Evolutionary conservation across 2,797 vertebrate species (phyloP), one percentile per base, ranked within the genome.

Genomic region (Muscicapa striata): DNA sequence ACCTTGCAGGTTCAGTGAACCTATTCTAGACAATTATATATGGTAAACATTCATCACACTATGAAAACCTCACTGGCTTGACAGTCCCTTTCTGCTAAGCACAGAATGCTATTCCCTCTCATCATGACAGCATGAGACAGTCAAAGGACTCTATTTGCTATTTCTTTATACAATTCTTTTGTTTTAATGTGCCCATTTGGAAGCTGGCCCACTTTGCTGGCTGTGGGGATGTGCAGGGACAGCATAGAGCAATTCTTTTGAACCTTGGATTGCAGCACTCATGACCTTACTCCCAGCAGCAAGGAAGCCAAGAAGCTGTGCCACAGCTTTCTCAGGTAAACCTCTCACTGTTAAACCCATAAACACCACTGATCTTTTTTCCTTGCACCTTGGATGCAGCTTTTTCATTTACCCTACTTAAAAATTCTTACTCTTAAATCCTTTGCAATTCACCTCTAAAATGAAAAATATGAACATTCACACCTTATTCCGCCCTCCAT

Each of bases 391-490:
- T 45, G 16, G 48, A 38, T 84, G 32, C 66, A 86, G 51, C 36
- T 81, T 88, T 75, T 79, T 61, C 34, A 32, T 76, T 92, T 95
- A 36, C 23, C 52, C 83, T 89, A 30, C 62, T 93, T 91, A 41
- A 0, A 5, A 77, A 75, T 76, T 95, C 89, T 74, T 73, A n/a
- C 21, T 89, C 30, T 83, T 84, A 80, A 75, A 61, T 88, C 29
- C 58, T 57, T 89, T 48, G 36, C 51, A 72, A 0, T 87, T 95
- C 69, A 90, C 59, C 82, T 94, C 74, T 93, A 86, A 94, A 93
- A 81, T 0, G 19, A 32, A 57, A 36, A 90, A 95, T 41, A 21
- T 61, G 55, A 89, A 51, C 26, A 51, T 75, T 83, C 22, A 55
- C 51, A 72, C 48, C 76, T 92, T 69, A 51, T 68, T 36, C 26